Evolutionary conservation across 2,888 invertebrate species (phyloP).

Genomic region (Harpalus rubripes): DNA sequence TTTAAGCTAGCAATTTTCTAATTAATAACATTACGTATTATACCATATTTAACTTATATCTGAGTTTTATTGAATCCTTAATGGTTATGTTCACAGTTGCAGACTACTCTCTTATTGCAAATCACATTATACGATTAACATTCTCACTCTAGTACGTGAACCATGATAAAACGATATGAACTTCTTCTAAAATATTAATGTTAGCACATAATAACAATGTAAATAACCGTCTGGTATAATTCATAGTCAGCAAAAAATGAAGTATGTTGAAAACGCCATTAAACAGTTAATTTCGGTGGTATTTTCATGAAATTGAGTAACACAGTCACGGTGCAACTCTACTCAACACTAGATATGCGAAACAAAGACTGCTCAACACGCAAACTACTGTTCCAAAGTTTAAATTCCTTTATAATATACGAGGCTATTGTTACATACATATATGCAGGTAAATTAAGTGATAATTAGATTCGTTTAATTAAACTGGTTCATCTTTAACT

Average conservation of each 20-base stretch:
- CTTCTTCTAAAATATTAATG: background rate
- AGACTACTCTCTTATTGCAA: too few species aligned
- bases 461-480: constrained; percentile 7
- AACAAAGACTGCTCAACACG: constrained; percentile 26
- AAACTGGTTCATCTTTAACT: background rate
- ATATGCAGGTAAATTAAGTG: constrained; percentile 5
- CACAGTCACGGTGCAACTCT: background rate
- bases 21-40: too few species aligned
- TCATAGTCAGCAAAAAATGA: constrained; percentile 26
- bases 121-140: too few species aligned
- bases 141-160: background rate
- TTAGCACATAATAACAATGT: constrained; percentile 54
- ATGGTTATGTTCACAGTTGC: too few species aligned
- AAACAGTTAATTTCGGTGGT: constrained; percentile 62
- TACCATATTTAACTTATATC: too few species aligned
- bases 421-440: background rate
- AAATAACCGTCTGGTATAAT: constrained; percentile 14
- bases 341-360: constrained; percentile 27
- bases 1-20: too few species aligned
- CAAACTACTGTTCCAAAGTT: constrained; percentile 26
- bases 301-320: constrained; percentile 59
- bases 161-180: constrained; percentile 14
- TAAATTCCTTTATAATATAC: constrained; percentile 23
- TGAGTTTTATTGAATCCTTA: too few species aligned
- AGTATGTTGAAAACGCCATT: constrained; percentile 58